These are phyloP conservation scores for Limanda limanda DNA, from an alignment of 2,113 vertebrate genomes.

Conservation along the genomic window DNA sequence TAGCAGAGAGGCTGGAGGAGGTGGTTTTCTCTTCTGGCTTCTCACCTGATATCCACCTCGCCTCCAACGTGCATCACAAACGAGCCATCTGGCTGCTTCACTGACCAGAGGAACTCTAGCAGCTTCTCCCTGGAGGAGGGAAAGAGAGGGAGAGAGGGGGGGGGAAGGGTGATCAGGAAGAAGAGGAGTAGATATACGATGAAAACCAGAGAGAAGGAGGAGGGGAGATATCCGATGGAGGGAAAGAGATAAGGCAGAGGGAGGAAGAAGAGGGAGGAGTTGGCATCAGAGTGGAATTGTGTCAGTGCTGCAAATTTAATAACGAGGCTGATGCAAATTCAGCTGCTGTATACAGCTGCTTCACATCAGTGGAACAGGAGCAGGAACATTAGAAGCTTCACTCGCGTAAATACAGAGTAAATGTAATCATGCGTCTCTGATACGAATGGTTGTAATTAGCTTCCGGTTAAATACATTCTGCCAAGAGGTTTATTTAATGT, in stretches of 20 bases:
- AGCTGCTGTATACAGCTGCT: no score
- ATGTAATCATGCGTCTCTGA: no score
- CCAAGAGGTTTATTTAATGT: no score
- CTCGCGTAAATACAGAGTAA: no score
- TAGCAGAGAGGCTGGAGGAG: neutral
- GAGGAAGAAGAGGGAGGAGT: neutral
- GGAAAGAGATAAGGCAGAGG: neutral
- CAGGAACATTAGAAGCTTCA: no score
- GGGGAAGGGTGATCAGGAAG: neutral
- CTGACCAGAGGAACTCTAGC: conserved; percentile 88
- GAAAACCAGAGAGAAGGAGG: neutral
- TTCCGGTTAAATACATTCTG: no score
- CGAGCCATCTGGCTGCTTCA: conserved; percentile 95
- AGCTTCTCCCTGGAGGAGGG: conserved; percentile 89
- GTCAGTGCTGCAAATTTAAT: no score
- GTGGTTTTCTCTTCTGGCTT: neutral
- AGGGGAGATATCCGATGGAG: no score
- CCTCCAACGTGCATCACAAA: conserved; percentile 96
- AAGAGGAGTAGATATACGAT: neutral
- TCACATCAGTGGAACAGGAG: no score
- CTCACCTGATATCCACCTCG: conserved; percentile 97
- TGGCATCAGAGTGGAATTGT: neutral
- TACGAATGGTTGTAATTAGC: neutral
- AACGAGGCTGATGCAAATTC: no score
- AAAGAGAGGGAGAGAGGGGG: no score